A percentile compares a stretch with the other conserved stretches of the same genome.
phyloP scores from a whole-genome alignment of 1,140 invertebrate species.

The Ceratina japonica region DNA sequence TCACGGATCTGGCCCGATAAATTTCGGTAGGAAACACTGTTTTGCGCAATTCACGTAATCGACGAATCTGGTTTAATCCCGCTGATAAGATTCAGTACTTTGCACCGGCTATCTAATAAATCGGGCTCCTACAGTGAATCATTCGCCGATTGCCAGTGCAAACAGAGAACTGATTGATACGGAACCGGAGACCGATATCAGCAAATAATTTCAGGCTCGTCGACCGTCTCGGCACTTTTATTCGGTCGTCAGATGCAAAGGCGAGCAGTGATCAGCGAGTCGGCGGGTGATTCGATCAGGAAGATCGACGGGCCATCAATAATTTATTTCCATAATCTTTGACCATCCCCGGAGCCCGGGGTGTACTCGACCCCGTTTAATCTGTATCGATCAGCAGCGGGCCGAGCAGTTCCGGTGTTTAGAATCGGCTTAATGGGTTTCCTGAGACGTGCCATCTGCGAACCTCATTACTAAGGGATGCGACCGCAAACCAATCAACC shows the following conservation, averaged over 20 bases:
- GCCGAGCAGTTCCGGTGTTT: conserved; percentile 65
- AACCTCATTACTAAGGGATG: conserved; percentile 78
- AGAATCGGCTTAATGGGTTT: conserved; percentile 76
- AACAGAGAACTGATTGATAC: background rate
- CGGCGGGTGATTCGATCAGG: background rate
- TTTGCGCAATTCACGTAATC: background rate
- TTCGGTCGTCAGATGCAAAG: too few relatives aligned
- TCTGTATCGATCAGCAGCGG: conserved; percentile 53
- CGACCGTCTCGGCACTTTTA: too few relatives aligned
- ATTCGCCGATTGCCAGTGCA: background rate
- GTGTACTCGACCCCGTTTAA: conserved; percentile 18
- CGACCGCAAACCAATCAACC: conserved; percentile 78
- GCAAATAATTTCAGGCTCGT: too few relatives aligned
- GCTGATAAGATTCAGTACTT: background rate
- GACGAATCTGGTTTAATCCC: background rate
- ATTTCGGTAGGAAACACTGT: too few relatives aligned
- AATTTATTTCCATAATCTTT: conserved; percentile 46
- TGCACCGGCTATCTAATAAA: background rate
- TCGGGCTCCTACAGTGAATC: background rate
- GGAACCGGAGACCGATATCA: too few relatives aligned
- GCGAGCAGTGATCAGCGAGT: background rate
- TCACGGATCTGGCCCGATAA: background rate
- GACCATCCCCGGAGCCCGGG: background rate
- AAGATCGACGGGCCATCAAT: conserved; percentile 4
- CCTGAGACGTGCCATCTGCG: conserved; percentile 77